Base-by-base conservation (phyloP, 2,797 vertebrate species). In the Heteromormyrus szaboi region DNA sequence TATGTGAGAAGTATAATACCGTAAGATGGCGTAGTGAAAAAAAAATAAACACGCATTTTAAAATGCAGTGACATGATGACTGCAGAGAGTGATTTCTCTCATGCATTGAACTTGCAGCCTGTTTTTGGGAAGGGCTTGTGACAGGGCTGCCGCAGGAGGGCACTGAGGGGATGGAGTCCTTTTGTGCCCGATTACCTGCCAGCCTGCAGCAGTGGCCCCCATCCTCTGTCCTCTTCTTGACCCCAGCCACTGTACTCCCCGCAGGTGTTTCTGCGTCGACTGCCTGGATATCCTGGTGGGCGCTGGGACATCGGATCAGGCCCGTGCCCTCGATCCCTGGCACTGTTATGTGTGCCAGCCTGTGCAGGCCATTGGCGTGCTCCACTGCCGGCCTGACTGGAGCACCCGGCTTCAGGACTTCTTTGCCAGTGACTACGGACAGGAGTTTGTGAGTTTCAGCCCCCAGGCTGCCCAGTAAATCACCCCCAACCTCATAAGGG, bases 241-340 rank as follows among this genome's bases (percentile, higher is more conserved):
- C 65, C 6, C 65, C 29, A 33, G 29, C 4, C 65, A 72, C 25
- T 33, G 12, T 72, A 33, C 65, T 37, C 9, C 48, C 46, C 33
- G 37, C 90, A 99, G 98, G 95, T 99, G 98, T 93, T 99, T 99
- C 94, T 99, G 98, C 6, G 98, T 99, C 91, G 98, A 99, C 88
- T 99, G 98, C 88, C 95, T 99, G 91, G 97, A 99, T 22, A 95
- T 98, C 79, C 91, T 99, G 90, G 97, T 99, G 11, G 98, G 98
- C 0, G 19, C 94, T 0, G 98, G 98, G 46, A 96, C 97, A 0
- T 97, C 98, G 0, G 94, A 94, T 0, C 92, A 91, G 0, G 98
- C 97, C 0, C 97, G 97, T 19, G 95, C 96, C 68, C 97, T 98
- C 90, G 98, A 99, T 90, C 98, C 98, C 3, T 99, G 98, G 98